A percentile compares a stretch with the other conserved stretches of the same genome.
Conservation (phyloP, 2,888 invertebrate species). For the Candidula unifasciata region DNA sequence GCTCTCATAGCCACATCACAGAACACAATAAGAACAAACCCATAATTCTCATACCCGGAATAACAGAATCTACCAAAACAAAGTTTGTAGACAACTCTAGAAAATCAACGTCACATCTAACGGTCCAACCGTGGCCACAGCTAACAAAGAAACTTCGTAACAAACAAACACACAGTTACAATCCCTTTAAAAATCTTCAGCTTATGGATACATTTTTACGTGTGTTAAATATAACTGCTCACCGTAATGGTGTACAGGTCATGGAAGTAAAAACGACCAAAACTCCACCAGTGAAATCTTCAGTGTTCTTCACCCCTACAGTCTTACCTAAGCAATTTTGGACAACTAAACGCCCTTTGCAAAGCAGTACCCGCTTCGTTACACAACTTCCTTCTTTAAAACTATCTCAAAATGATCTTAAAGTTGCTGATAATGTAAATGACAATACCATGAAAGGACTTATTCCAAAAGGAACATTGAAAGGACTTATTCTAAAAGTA, state of each 20-base stretch:
- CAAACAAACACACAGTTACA: background rate
- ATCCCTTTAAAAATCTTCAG: constrained; percentile 17
- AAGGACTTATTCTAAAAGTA: no score
- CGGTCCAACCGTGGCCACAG: constrained; percentile 3
- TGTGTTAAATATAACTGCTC: background rate
- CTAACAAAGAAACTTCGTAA: background rate
- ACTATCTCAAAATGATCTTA: no score
- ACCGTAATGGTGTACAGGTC: background rate
- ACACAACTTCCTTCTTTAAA: no score
- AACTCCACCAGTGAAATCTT: background rate
- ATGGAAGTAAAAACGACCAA: background rate
- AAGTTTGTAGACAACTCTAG: background rate
- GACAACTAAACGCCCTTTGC: background rate
- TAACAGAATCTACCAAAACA: background rate
- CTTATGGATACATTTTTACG: constrained; percentile 10
- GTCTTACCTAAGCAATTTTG: background rate
- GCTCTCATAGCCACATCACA: no score
- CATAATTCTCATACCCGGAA: background rate
- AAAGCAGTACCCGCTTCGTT: no score
- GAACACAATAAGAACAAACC: background rate
- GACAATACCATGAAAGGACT: no score
- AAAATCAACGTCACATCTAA: background rate
- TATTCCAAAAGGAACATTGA: background rate
- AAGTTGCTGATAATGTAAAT: no score
- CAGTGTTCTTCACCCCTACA: background rate